A percentile compares a stretch with the other conserved stretches of the same genome.
Evolutionary conservation across 2,113 vertebrate genomes (phyloP).

Genomic region (Vulpes lagopus): DNA sequence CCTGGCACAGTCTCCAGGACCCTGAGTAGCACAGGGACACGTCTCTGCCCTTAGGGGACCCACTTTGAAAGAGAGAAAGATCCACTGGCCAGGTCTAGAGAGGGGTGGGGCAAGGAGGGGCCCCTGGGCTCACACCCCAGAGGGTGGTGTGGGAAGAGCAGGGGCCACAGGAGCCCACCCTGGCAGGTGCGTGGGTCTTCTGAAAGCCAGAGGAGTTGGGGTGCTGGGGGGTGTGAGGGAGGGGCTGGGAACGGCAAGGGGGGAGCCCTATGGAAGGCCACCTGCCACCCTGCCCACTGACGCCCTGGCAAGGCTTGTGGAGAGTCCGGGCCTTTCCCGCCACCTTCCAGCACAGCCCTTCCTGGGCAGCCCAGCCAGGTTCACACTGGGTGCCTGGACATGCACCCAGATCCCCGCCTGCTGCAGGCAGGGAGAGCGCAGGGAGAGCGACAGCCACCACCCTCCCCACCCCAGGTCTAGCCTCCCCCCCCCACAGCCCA

Average conservation of each 20-base stretch:
- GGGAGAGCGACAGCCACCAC: neutral
- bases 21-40: accelerated
- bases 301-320: neutral
- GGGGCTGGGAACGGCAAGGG: accelerated
- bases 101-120: accelerated
- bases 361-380: neutral
- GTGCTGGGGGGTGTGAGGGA: accelerated
- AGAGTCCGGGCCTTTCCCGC: neutral
- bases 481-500: too few relatives aligned
- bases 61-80: neutral
- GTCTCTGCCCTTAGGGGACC: too few relatives aligned
- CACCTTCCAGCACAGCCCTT: neutral
- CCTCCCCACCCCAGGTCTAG: neutral
- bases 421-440: accelerated
- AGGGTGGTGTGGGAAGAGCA: accelerated
- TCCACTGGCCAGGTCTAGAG: neutral
- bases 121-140: accelerated
- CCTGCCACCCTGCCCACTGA: neutral
- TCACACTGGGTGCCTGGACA: accelerated
- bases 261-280: accelerated
- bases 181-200: accelerated
- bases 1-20: neutral
- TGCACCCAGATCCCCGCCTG: neutral
- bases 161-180: accelerated
- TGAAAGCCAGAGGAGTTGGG: neutral